Evolutionary conservation across 2,797 vertebrate genomes (phyloP), one percentile per base, ranked within the genome.

Genomic region (Fundulus diaphanus): DNA sequence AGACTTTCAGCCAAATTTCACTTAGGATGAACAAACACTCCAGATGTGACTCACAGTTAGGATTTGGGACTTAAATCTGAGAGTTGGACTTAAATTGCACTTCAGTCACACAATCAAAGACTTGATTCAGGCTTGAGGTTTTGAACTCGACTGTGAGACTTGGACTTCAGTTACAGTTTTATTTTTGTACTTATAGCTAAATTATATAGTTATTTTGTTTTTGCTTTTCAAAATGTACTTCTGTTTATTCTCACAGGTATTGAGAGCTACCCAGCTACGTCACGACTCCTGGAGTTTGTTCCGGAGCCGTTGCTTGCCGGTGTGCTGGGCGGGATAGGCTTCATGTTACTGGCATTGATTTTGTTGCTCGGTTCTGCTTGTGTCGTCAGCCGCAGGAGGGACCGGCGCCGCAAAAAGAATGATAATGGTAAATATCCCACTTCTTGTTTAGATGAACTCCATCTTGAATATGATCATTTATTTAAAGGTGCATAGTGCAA

Each of bases 251-350:
- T 75, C n/a, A 18, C 95, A 98, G 98, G 96, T 48, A 95, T 96
- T 93, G 96, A 96, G 76, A 93, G 95, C 65, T 95, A 95, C 70
- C 95, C 95, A 0, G 94, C 95, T 7, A 95, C 95, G 42, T 97
- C 96, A 1, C 96, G 92, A 70, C 94, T 96, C 63, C 94, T 95
- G 0, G 96, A 97, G 81, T 92, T 94, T 0, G 92, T 96, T 75
- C 96, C 97, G 0, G 95, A 96, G 88, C 94, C 96, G 0, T 92
- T 99, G 67, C 88, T 98, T 90, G 96, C 96, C 0, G 96, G 96
- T 0, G 91, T 98, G 68, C 93, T 99, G 56, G 96, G 96, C 0
- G 97, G 96, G 0, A 93, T 97, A 70, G 97, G 94, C 79, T 96
- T 98, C 91, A 95, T 99, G 92, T 96, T 94, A 51, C 89, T 96